Percentiles rank a stretch among this genome's conserved stretches.
phyloP scores from a whole-genome alignment of 2,888 invertebrate species.

The Holacanthella duospinosa region DNA sequence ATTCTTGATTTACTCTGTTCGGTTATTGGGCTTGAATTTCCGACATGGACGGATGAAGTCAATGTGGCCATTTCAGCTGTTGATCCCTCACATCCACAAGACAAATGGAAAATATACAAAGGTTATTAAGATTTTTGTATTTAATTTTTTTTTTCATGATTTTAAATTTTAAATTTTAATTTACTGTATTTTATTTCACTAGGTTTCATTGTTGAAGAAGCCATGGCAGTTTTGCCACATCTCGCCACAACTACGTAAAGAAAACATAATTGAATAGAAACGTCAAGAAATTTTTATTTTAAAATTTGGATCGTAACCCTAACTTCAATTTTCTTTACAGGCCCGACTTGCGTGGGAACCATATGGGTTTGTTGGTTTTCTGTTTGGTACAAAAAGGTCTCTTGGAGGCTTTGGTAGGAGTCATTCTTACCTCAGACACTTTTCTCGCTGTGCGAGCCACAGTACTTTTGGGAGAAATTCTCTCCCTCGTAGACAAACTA shows the following conservation, averaged over 20 bases:
- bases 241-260: conserved; percentile 47
- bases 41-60: conserved; percentile 87
- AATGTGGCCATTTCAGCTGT: conserved; percentile 75
- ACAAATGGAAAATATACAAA: conserved; percentile 78
- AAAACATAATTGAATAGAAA: neutral
- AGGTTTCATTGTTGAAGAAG: conserved; percentile 86
- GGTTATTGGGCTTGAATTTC: conserved; percentile 72
- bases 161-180: neutral
- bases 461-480: conserved; percentile 73
- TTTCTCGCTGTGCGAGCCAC: conserved; percentile 85
- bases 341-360: conserved; percentile 82
- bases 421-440: conserved; percentile 77
- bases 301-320: neutral
- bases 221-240: conserved; percentile 71
- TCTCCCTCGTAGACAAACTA: conserved; percentile 73
- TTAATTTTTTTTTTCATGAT: too few relatives aligned
- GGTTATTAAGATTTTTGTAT: conserved; percentile 44
- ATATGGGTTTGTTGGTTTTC: conserved; percentile 75
- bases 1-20: conserved; percentile 86
- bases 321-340: conserved; percentile 51
- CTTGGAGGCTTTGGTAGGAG: conserved; percentile 79
- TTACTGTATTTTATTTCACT: neutral
- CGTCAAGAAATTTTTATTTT: neutral
- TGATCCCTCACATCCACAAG: conserved; percentile 64
- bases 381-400: conserved; percentile 77